Evolutionary conservation across 1,140 invertebrate species (phyloP), one percentile per base, ranked within the genome.

Genomic region (Medauroidea extradentata): DNA sequence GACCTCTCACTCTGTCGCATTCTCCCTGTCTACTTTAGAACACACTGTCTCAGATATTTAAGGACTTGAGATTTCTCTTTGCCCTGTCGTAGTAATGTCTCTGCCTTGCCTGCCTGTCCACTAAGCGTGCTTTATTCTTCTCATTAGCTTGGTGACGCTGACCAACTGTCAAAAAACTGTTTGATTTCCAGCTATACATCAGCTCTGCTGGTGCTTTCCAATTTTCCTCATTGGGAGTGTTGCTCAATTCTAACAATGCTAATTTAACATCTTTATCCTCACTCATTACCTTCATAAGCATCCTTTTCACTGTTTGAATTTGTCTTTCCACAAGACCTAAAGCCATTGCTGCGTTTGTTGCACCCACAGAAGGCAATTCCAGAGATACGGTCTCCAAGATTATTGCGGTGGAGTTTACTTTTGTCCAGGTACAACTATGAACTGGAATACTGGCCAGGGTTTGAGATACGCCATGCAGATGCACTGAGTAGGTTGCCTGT

Each of bases 251-350:
- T 19, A 62, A 62, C 24, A 57, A 39, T 23, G 48, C 59, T 41
- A 62, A 57, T 27, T 63, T 25, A 13, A 49, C 39, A 18, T 65
- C 59, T 55, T 42, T 19, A 51, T 70, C 53, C 63, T 67, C 53
- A 69, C 64, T 52, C 68, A 69, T 52, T 68, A 34, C 38, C 57
- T 73, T 70, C 53, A 53, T 63, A 11, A 69, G 38, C 14, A 74
- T 61, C n/a, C 58, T 63, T 66, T 73, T 73, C 42, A 62, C 48
- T 25, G 67, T 72, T 29, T 58, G 41, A 34, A 74, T 68, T 13
- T 63, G 66, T 59, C 66, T 65, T 61, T 73, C 70, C 1, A 67
- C 70, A 9, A 73, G 46, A 1, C 72, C 70, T n/a, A n/a, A n/a
- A n/a, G n/a, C n/a, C n/a, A n/a, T n/a, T n/a, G n/a, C n/a, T n/a